Conservation (phyloP, 2,797 vertebrate species). For the Clamator glandarius region DNA sequence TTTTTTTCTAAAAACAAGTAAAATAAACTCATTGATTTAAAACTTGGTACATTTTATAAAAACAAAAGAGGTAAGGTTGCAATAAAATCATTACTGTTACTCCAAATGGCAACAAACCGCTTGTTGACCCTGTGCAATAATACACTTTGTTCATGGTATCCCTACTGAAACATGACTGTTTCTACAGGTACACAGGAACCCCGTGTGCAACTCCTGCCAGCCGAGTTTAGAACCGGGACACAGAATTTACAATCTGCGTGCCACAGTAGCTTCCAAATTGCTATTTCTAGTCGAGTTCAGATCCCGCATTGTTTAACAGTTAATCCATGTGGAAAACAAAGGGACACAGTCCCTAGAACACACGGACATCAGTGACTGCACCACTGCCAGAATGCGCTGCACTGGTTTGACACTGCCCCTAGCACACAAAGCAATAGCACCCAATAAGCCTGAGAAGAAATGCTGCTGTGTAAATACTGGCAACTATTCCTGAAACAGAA, state of each 20-base stretch:
- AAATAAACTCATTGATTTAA: constrained; percentile 77
- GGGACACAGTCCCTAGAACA: constrained; percentile 62
- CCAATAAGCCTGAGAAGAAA: constrained; percentile 85
- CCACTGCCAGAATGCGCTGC: constrained; percentile 71
- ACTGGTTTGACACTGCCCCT: constrained; percentile 76
- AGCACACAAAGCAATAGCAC: constrained; percentile 85
- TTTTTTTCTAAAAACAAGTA: constrained; percentile 45
- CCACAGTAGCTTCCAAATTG: constrained; percentile 63
- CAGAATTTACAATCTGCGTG: constrained; percentile 76
- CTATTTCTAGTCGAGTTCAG: constrained; percentile 62
- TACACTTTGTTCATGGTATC: constrained; percentile 75
- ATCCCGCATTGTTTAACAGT: constrained; percentile 54
- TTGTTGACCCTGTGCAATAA: constrained; percentile 83
- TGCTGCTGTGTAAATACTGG: constrained; percentile 87
- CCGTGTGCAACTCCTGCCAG: constrained; percentile 49
- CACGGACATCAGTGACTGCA: constrained; percentile 71
- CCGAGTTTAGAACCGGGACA: constrained; percentile 69
- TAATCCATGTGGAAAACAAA: constrained; percentile 64
- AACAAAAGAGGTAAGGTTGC: constrained; percentile 87
- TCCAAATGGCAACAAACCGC: constrained; percentile 75
- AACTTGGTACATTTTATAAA: constrained; percentile 80
- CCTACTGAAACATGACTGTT: constrained; percentile 70
- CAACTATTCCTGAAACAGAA: constrained; percentile 85
- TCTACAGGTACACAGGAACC: constrained; percentile 69
- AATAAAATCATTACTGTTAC: constrained; percentile 81